Percentiles rank a stretch among this genome's conserved stretches.
Conservation (phyloP, 2,888 invertebrate species). For the Athalia circularis region DNA sequence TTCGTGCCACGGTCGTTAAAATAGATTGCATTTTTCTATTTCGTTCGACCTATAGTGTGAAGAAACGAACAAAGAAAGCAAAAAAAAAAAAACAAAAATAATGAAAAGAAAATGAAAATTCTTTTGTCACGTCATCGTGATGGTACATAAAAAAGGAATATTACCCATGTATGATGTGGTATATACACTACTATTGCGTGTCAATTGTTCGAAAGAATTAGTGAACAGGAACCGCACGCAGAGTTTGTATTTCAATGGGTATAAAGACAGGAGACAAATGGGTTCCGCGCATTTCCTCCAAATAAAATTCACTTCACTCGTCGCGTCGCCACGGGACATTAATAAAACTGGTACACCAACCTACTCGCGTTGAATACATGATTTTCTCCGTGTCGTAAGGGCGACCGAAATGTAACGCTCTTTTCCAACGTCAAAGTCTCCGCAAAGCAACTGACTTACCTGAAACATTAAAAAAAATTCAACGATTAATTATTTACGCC, state of each 20-base stretch:
- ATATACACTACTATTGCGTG: slow-evolving; percentile 1
- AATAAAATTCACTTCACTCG: slow-evolving; percentile 22
- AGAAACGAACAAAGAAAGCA: background rate
- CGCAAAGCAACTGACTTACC: background rate
- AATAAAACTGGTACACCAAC: slow-evolving; percentile 8
- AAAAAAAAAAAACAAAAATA: background rate
- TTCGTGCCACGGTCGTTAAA: no score
- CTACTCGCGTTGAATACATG: slow-evolving; percentile 24
- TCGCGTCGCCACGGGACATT: slow-evolving; percentile 13
- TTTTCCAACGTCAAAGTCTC: background rate
- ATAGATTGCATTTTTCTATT: no score
- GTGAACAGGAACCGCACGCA: slow-evolving; percentile 17
- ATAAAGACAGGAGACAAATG: slow-evolving; percentile 10
- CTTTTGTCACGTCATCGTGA: background rate
- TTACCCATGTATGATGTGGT: background rate
- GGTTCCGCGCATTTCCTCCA: slow-evolving; percentile 4
- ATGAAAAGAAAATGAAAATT: background rate
- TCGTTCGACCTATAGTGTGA: no score
- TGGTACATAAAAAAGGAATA: background rate
- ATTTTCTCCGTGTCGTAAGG: slow-evolving; percentile 7
- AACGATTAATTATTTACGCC: no score
- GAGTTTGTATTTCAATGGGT: slow-evolving; percentile 32
- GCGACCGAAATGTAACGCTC: background rate
- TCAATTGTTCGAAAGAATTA: slow-evolving; percentile 31
- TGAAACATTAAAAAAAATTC: no score